Conservation (phyloP, 2,113 vertebrate genomes). For the Pteruthius melanotis region DNA sequence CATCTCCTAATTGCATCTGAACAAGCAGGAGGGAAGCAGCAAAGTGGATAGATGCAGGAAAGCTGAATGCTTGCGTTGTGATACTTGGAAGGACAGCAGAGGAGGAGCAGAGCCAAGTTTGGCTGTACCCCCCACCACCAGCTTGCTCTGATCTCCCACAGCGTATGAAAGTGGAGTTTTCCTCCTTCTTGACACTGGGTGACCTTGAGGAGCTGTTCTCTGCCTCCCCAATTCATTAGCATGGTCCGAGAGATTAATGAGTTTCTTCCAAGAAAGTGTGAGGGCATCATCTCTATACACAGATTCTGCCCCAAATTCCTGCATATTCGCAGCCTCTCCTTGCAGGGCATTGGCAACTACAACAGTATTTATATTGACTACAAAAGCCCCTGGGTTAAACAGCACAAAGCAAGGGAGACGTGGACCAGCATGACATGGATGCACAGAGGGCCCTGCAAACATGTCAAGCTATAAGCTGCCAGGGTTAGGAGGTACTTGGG, state of each 20-base stretch:
- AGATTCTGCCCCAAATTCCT: not conserved
- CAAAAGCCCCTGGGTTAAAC: not conserved
- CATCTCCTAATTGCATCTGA: conserved; percentile 23
- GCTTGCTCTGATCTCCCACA: conserved; percentile 10
- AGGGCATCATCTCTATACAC: not conserved
- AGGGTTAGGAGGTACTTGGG: not conserved
- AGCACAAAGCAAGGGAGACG: not conserved
- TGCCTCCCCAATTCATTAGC: not conserved
- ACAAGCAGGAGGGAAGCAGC: conserved; percentile 8
- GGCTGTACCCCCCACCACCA: not conserved
- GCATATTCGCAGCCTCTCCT: not conserved
- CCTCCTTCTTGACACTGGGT: not conserved
- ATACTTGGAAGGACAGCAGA: conserved; percentile 44
- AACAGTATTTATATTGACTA: not conserved
- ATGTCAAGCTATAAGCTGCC: not conserved
- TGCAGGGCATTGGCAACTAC: not conserved
- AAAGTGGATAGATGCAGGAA: conserved; percentile 10
- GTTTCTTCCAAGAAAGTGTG: not conserved
- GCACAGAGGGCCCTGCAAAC: not conserved
- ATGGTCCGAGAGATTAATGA: not conserved
- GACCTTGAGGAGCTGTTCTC: not conserved
- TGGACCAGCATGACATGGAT: not conserved
- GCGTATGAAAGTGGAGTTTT: not conserved
- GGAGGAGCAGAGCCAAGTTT: not conserved
- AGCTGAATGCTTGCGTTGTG: conserved; percentile 3